Base-by-base conservation (phyloP, 2,797 vertebrate genomes). In the Lagodon rhomboides region DNA sequence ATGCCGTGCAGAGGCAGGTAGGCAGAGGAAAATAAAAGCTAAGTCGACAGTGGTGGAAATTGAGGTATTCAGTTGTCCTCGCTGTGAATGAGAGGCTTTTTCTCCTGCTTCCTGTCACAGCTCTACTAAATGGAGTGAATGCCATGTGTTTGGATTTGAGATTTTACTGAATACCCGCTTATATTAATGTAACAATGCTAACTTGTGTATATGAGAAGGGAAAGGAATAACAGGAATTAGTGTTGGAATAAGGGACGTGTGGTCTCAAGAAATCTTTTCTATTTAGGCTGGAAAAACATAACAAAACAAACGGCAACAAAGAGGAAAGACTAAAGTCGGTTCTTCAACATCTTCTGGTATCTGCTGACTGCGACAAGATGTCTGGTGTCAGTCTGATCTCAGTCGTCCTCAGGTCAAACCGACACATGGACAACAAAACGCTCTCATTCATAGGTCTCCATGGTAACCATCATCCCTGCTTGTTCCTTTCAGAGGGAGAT, bases 401-500 rank as follows among this genome's bases (percentile, higher is more conserved):
- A 43, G 54, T 66, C 13, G 15, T 66, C 41, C 59, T 73, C 68
- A 20, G 73, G 63, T 86, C 63, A 71, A 47, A 59, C 58, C 54
- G 75, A 71, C 83, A 61, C 34, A 38, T 22, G 38, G 62, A 47
- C 64, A 75, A 69, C 25, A 20, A n/a, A 34, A 50, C n/a, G 12
- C 73, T 71, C 60, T 85, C 63, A 61, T 85, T 67, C 27, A 15
- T 23, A 49, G 5, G 73, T 90, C 77, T 84, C 85, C 85, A 86
- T 87, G 80, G 85, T 93, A 90, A 93, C 88, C 38, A 16, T 30
- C 59, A 56, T 77, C 63, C 38, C 54, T 54, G 30, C 50, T 79
- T 73, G 22, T 78, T 86, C 13, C 5, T 94, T 87, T 0, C 96
- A 99, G 98, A 96, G 98, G 85, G 98, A 99, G 73, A 98, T 99